phyloP scores from a whole-genome alignment of 1,140 invertebrate species.

The Capitella teleta region DNA sequence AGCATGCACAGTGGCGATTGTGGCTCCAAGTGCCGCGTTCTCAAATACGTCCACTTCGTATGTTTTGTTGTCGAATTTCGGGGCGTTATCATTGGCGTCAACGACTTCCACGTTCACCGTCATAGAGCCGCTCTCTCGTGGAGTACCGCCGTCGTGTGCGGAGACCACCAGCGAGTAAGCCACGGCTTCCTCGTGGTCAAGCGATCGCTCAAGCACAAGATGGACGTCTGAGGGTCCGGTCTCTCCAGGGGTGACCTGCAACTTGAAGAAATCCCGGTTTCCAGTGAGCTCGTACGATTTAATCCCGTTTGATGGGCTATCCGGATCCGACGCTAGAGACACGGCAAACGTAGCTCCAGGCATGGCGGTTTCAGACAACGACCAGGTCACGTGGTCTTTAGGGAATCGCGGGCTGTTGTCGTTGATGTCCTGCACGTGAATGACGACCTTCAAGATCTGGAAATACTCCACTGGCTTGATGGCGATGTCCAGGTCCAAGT shows the following conservation, averaged over 20 bases:
- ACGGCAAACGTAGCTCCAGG: neutral
- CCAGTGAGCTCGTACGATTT: neutral
- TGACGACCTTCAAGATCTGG: neutral
- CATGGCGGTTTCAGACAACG: neutral
- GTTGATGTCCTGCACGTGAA: neutral
- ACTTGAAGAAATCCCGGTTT: neutral
- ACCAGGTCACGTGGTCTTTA: neutral
- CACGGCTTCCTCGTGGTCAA: constrained; percentile 79
- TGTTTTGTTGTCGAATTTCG: constrained; percentile 67
- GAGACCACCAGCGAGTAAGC: constrained; percentile 67
- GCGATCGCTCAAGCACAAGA: constrained; percentile 17
- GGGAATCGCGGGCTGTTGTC: neutral
- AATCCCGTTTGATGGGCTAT: neutral
- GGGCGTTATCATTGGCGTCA: constrained; percentile 65
- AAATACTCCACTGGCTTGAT: neutral
- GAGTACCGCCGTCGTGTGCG: constrained; percentile 69
- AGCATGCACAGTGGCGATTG: neutral
- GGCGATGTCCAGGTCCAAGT: neutral
- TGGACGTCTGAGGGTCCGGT: constrained; percentile 13
- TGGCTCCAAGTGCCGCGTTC: neutral
- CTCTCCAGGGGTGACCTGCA: neutral
- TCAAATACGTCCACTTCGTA: constrained; percentile 69
- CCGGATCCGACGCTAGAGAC: neutral
- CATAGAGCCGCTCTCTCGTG: constrained; percentile 64
- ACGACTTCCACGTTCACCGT: constrained; percentile 62